A percentile compares a stretch with the other conserved stretches of the same genome.
These are phyloP conservation scores for Urophycis tenuis DNA, from an alignment of 2,797 vertebrate species.

Conservation along the genomic window DNA sequence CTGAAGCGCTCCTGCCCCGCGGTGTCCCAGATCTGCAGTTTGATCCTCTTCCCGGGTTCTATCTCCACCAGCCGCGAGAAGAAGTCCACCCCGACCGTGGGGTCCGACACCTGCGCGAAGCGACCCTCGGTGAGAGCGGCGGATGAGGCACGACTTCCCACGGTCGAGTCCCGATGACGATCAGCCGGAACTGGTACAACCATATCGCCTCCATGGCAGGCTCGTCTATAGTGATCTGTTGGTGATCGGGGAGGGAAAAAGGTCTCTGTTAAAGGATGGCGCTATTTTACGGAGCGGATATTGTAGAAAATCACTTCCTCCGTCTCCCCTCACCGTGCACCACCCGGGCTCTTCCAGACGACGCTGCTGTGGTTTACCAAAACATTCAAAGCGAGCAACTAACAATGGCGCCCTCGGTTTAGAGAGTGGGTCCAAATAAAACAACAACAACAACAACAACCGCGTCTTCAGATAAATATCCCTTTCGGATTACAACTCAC, in stretches of 20 bases:
- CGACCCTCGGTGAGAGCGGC: conserved; percentile 92
- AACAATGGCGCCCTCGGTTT: too few relatives aligned
- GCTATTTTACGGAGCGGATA: not conserved
- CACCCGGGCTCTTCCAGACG: too few relatives aligned
- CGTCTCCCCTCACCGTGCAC: too few relatives aligned
- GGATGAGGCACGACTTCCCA: conserved; percentile 92
- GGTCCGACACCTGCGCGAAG: conserved; percentile 91
- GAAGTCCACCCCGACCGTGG: conserved; percentile 94
- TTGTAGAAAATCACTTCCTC: too few relatives aligned
- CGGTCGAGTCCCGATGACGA: conserved; percentile 96
- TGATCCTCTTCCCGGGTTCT: conserved; percentile 84
- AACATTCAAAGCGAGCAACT: too few relatives aligned
- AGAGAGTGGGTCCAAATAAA: too few relatives aligned
- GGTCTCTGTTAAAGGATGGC: too few relatives aligned
- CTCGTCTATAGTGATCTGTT: conserved; percentile 25
- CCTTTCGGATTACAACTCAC: too few relatives aligned
- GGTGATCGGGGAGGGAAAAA: not conserved
- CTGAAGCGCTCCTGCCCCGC: conserved; percentile 79
- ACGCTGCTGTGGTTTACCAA: too few relatives aligned
- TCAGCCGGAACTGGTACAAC: conserved; percentile 86
- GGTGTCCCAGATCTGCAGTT: conserved; percentile 81
- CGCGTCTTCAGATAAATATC: too few relatives aligned
- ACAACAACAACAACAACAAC: too few relatives aligned
- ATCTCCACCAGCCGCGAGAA: conserved; percentile 95
- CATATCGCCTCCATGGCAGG: conserved; percentile 82